Evolutionary conservation across 2,113 vertebrate species (phyloP), one percentile per base, ranked within the genome.

Genomic region (Dasyprocta punctata): DNA sequence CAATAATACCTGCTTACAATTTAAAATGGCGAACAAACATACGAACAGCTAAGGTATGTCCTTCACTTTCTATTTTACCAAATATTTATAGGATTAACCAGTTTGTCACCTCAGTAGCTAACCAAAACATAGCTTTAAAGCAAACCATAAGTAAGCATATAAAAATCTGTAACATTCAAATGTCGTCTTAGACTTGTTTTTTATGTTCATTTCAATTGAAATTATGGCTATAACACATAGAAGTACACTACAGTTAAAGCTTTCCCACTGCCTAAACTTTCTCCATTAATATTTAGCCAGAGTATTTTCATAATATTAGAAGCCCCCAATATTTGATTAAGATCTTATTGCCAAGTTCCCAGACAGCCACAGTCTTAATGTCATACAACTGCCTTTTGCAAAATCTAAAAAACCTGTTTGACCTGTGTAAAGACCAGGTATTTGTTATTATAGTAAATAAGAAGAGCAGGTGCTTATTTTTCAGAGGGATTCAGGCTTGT

Each of bases 401-500:
- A 97, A 97, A 93, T 97, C 81, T 96, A 90, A 92, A 90, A 97
- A 97, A 97, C 98, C 97, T 92, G 82, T 98, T 96, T 96, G 44
- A 19, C 77, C 88, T 97, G 95, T 96, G 93, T 52, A 91, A 26
- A 94, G 54, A 83, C 90, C 54, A 94, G 89, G 71, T 89, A 94
- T 98, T 97, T 98, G 95, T 98, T 98, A 93, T 96, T 90, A 98
- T 83, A 96, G 94, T 98, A 98, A 98, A 98, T 97, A 98, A 94
- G 93, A 78, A 93, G 78, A 98, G 69, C 98, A 98, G 97, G 95
- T 98, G 98, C 95, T 96, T 86, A 47, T 97, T 56, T n/a, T 98
- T 98, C 94, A 97, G 83, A 90, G 54, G 94, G 96, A 90, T 67
- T 98, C 89, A 93, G 77, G 0, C 0, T 81, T 97, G 98, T 97